phyloP scores from a whole-genome alignment of 2,113 vertebrate genomes.

The Gobius niger region DNA sequence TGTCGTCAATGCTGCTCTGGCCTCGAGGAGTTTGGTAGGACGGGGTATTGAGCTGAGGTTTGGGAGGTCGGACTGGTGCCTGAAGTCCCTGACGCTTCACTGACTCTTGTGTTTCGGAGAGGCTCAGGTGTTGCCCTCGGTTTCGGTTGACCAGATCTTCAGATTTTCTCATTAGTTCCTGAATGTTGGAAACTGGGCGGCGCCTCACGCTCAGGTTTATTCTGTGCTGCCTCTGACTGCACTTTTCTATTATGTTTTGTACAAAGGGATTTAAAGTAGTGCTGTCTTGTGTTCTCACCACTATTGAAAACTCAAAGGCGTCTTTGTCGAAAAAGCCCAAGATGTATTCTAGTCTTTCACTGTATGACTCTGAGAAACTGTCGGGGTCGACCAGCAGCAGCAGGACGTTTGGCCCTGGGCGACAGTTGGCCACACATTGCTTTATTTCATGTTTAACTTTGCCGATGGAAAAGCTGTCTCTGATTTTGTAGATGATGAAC shows the following conservation, averaged over 20 bases:
- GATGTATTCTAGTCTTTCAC: background rate
- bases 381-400: slow-evolving; percentile 36
- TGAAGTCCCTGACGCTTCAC: background rate
- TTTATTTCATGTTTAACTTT: background rate
- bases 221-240: slow-evolving; percentile 6
- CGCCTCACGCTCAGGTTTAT: slow-evolving; percentile 10
- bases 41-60: background rate
- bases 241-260: slow-evolving; percentile 27
- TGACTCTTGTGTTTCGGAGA: background rate
- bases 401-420: slow-evolving; percentile 40
- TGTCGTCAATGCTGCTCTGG: background rate
- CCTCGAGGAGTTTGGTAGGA: background rate
- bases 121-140: slow-evolving; percentile 21
- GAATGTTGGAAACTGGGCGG: accelerated
- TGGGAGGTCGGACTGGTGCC: background rate
- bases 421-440: background rate
- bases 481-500: slow-evolving; percentile 6
- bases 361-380: slow-evolving; percentile 23
- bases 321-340: slow-evolving; percentile 30
- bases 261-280: background rate
- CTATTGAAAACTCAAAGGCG: slow-evolving; percentile 18
- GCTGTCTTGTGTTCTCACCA: slow-evolving; percentile 13
- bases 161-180: slow-evolving; percentile 31
- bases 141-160: slow-evolving; percentile 28
- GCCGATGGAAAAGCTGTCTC: background rate